phyloP scores from a whole-genome alignment of 2,797 vertebrate species.

The Enteromius fasciolatus region DNA sequence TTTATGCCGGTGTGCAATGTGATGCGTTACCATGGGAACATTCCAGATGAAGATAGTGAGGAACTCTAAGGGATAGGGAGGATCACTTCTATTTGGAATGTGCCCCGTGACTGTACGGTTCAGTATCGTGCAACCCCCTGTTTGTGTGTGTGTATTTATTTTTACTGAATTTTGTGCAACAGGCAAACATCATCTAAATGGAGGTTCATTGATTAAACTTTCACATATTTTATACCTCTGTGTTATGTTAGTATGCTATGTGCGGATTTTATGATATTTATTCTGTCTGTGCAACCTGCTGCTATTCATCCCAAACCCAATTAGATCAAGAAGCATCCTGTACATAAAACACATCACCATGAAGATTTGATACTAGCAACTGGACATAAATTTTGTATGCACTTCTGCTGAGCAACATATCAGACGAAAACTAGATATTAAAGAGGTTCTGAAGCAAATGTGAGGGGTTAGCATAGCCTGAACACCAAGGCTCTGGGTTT shows the following conservation, averaged over 20 bases:
- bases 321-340: background rate
- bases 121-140: too few relatives aligned
- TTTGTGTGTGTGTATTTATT: background rate
- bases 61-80: too few relatives aligned
- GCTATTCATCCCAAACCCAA: constrained; percentile 5
- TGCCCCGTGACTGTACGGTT: too few relatives aligned
- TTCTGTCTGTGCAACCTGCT: constrained; percentile 2
- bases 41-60: too few relatives aligned
- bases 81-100: too few relatives aligned
- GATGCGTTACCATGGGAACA: too few relatives aligned
- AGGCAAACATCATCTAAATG: background rate
- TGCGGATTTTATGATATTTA: constrained; percentile 20
- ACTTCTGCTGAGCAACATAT: background rate
- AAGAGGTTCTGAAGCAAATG: constrained; percentile 1
- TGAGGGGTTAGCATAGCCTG: background rate
- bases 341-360: constrained; percentile 18
- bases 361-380: constrained; percentile 1
- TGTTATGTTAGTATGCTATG: constrained; percentile 5
- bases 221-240: background rate
- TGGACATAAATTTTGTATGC: background rate
- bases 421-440: background rate
- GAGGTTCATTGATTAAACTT: background rate
- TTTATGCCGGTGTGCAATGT: too few relatives aligned
- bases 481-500: background rate
- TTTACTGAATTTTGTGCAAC: background rate